Percentiles rank a stretch among this genome's conserved stretches.
Conservation (phyloP, 92 coral and sea anemone species). For the Isaurus tuberculatus region DNA sequence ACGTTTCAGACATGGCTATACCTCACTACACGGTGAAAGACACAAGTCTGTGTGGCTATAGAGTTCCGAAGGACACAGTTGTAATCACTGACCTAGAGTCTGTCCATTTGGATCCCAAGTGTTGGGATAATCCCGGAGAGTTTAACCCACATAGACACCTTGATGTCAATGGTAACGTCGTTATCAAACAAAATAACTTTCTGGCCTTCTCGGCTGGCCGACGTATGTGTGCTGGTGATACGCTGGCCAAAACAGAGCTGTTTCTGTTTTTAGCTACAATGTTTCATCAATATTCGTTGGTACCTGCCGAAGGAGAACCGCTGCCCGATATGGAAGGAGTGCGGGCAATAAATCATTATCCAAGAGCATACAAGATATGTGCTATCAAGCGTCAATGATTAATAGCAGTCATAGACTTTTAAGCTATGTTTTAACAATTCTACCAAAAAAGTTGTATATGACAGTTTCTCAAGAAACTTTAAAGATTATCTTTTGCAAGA, state of each 20-base stretch:
- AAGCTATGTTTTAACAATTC: no score
- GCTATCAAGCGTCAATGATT: conserved; percentile 23
- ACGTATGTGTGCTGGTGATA: conserved; percentile 32
- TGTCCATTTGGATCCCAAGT: conserved; percentile 26
- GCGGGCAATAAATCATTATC: conserved; percentile 29
- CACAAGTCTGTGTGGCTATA: conserved; percentile 36
- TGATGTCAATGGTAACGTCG: not conserved
- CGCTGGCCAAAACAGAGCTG: conserved; percentile 33
- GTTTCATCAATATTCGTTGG: conserved; percentile 29
- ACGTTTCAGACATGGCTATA: conserved; percentile 33
- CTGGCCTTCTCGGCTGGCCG: conserved; percentile 33
- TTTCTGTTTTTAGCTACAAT: conserved; percentile 22
- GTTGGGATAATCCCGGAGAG: conserved; percentile 34
- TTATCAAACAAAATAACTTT: conserved; percentile 13
- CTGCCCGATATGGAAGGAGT: conserved; percentile 40
- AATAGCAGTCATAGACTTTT: not conserved
- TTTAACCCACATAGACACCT: conserved; percentile 33
- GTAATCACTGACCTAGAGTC: conserved; percentile 29
- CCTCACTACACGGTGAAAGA: conserved; percentile 47
- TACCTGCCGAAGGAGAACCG: conserved; percentile 15
- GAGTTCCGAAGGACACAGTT: conserved; percentile 41
- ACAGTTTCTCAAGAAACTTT: no score
- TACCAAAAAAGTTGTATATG: no score
- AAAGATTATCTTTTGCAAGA: no score
- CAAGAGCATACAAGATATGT: conserved; percentile 14